Percentiles rank a stretch among this genome's conserved stretches.
Conservation (phyloP, 2,113 vertebrate species). For the Chaetura pelagica region DNA sequence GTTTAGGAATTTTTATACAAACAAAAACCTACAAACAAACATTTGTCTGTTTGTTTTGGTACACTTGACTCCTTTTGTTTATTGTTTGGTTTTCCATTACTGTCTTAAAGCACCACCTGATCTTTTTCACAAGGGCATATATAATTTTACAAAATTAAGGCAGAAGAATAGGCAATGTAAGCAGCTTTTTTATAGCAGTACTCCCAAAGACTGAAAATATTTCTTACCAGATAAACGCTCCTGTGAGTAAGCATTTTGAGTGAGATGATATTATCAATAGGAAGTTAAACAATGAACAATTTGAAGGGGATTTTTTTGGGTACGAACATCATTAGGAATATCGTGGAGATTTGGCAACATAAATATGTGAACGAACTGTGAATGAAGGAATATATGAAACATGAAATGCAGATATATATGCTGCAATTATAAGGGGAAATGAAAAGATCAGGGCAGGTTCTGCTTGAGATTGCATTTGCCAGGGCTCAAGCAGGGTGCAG, state of each 20-base stretch:
- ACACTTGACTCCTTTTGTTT: not conserved
- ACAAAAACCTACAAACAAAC: too few relatives aligned
- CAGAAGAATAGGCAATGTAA: not conserved
- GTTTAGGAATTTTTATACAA: not conserved
- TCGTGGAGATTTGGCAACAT: not conserved
- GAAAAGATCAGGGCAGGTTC: not conserved
- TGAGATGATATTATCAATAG: not conserved
- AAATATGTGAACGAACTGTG: not conserved
- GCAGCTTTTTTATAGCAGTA: not conserved
- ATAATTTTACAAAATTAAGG: not conserved
- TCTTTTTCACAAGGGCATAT: not conserved
- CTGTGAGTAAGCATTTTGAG: not conserved
- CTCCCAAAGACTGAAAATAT: not conserved
- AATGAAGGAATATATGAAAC: not conserved
- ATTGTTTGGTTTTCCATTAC: not conserved
- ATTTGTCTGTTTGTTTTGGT: not conserved
- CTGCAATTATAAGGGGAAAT: not conserved
- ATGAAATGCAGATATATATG: not conserved
- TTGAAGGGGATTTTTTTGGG: not conserved
- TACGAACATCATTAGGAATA: not conserved
- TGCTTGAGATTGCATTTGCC: not conserved
- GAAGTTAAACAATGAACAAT: not conserved
- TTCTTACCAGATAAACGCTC: not conserved
- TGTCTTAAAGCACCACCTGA: not conserved
- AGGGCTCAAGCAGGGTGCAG: not conserved